These are phyloP conservation scores for Bothrops alternatus DNA, from an alignment of 2,797 vertebrate species.

Conservation along the genomic window DNA sequence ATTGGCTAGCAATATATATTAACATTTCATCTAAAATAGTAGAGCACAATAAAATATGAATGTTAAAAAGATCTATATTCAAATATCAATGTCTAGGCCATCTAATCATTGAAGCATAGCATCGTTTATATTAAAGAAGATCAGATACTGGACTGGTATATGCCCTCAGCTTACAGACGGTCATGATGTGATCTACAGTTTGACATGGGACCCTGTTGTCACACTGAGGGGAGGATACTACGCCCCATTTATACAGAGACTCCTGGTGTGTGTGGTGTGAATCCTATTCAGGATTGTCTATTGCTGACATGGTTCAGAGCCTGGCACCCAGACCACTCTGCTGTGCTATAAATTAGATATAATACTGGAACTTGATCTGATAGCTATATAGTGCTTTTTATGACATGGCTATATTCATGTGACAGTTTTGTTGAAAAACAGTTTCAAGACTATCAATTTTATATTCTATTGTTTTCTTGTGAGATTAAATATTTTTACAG, in stretches of 20 bases:
- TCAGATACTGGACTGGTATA: background rate
- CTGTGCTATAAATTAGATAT: background rate
- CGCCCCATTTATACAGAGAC: background rate
- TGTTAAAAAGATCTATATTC: background rate
- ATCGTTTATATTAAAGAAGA: background rate
- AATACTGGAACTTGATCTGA: background rate
- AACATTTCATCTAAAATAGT: background rate
- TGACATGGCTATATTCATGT: background rate
- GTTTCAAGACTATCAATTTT: background rate
- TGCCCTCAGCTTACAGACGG: background rate
- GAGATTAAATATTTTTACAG: background rate
- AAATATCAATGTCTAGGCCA: background rate
- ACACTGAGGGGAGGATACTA: background rate
- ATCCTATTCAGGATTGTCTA: background rate
- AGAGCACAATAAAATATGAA: background rate
- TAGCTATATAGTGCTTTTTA: background rate
- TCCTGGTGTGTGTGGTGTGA: background rate
- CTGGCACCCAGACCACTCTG: too few species aligned
- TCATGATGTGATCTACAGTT: background rate
- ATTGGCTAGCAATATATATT: background rate
- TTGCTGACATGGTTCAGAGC: too few species aligned
- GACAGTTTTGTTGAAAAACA: background rate
- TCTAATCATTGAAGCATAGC: background rate
- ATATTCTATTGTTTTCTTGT: background rate
- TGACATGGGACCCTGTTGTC: background rate